Base-by-base conservation (phyloP, 2,888 invertebrate species). In the Sinotaia quadrata region DNA sequence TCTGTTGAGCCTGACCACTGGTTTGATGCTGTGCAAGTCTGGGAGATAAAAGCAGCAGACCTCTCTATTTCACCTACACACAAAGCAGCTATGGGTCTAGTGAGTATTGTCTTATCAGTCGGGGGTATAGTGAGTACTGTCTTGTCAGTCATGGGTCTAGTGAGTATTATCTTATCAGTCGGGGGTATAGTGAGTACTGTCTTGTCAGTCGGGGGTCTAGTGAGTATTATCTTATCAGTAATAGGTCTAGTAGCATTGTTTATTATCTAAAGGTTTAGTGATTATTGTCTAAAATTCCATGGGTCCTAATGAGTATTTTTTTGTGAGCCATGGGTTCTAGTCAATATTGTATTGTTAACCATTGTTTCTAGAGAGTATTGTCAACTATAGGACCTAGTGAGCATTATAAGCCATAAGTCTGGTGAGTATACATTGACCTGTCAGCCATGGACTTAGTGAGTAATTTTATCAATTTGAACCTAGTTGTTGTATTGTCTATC, bases 21-120 rank as follows among this genome's bases (percentile, higher is more conserved):
- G 88, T 88, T 88, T 75, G 88, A 88, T 76, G 91, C 96, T 4
- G 92, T 92, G 21, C 91, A 93, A 88, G 97, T 99, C 68, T 97
- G 97, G 96, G 98, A 98, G 91, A 92, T 98, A 67, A 96, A 97
- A 87, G 96, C 97, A 88, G 98, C 98, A 0, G 98, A 99, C 91
- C 91, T 99, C 69, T 98, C 98, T 7, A 91, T 99, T 58, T 98
- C 98, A 37, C 98, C 99, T 21, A 93, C 94, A 60, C 97, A 99
- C 88, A 92, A 91, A 85, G 98, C 98, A 59, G 98, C 94, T 0
- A 88, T 92, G 56, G 91, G 91, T 58, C 92, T 95, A 84, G 94
- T 93, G 87, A 89, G 91, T 88, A 66, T 49, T 49, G 12, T n/a
- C 24, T 0, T 60, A 10, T 60, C 29, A 15, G 24, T 36, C 8